Base-by-base conservation (phyloP, 2,888 invertebrate genomes). In the Tillus elongatus region DNA sequence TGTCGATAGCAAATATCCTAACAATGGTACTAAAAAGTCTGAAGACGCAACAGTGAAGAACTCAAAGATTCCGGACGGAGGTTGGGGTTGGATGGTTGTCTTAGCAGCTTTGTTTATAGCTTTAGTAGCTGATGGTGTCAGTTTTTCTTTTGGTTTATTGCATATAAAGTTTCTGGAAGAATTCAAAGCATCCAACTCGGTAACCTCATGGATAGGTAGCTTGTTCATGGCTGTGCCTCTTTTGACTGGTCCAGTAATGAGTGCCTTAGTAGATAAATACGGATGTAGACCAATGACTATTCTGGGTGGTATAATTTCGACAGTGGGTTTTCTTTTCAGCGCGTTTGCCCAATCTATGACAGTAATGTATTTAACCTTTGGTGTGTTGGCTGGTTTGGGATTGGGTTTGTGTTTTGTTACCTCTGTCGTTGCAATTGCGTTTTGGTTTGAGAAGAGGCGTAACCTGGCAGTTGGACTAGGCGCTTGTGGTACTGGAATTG, bases 21-120 rank as follows among this genome's bases (percentile, higher is more conserved):
- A n/a, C n/a, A n/a, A n/a, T n/a, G n/a, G n/a, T n/a, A n/a, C n/a
- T n/a, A n/a, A n/a, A n/a, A n/a, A n/a, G n/a, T n/a, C n/a, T n/a
- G n/a, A n/a, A n/a, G n/a, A n/a, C n/a, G n/a, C n/a, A n/a, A n/a
- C n/a, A n/a, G n/a, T n/a, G n/a, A n/a, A n/a, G n/a, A n/a, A n/a
- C n/a, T n/a, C 75, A 0, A 70, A 69, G 28, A 76, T 81, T 30
- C 87, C 86, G 0, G 87, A 88, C 51, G 87, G 87, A 1, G 88
- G 83, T 2, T 89, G 85, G 82, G 89, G 89, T 4, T 91, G 90
- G 91, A 72, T 89, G 12, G 84, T 95, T 1, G 92, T 95, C 0
- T 63, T 83, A 26, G 81, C 90, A 2, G 87, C 90, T 0, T 77
- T 95, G 47, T 61, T 89, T 28, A 79, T 91, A 39, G 90, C 90